phyloP scores from a whole-genome alignment of 2,113 vertebrate genomes.

The Montifringilla adamsi region DNA sequence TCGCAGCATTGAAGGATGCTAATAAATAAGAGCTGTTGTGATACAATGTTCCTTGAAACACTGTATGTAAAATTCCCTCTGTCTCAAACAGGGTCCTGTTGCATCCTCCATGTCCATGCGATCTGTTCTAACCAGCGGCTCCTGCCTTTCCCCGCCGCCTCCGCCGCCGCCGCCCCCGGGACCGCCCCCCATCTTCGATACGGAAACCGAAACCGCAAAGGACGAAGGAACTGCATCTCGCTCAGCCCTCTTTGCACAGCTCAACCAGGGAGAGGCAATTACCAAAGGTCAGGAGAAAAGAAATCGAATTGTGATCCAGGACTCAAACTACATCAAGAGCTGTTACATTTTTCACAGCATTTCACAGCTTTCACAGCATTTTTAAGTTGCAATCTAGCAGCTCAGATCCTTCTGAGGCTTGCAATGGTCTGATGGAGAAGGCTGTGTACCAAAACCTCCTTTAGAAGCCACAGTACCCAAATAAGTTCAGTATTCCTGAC shows the following conservation, averaged over 20 bases:
- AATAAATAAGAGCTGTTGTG: background rate
- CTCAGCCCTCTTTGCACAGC: constrained; percentile 88
- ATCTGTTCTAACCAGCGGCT: constrained; percentile 46
- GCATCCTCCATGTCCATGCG: constrained; percentile 73
- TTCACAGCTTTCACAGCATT: background rate
- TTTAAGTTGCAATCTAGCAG: background rate
- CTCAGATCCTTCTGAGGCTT: background rate
- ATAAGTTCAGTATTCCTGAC: background rate
- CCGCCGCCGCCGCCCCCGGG: constrained; percentile 79
- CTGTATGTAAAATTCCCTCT: background rate
- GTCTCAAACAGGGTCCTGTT: constrained; percentile 80
- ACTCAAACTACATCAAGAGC: background rate
- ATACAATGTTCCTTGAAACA: background rate
- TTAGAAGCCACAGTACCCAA: background rate
- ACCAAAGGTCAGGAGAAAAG: constrained; percentile 82
- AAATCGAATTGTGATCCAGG: background rate
- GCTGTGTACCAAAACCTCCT: background rate
- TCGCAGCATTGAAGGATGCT: background rate
- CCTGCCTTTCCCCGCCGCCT: constrained; percentile 58
- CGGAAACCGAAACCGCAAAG: constrained; percentile 50
- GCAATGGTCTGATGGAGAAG: background rate
- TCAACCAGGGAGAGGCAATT: constrained; percentile 93
- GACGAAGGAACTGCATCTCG: constrained; percentile 73
- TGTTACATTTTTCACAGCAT: background rate
- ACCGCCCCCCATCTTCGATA: constrained; percentile 78